A percentile compares a stretch with the other conserved stretches of the same genome.
phyloP scores from a whole-genome alignment of 1,140 invertebrate species.

The Xylocopa sonorina region DNA sequence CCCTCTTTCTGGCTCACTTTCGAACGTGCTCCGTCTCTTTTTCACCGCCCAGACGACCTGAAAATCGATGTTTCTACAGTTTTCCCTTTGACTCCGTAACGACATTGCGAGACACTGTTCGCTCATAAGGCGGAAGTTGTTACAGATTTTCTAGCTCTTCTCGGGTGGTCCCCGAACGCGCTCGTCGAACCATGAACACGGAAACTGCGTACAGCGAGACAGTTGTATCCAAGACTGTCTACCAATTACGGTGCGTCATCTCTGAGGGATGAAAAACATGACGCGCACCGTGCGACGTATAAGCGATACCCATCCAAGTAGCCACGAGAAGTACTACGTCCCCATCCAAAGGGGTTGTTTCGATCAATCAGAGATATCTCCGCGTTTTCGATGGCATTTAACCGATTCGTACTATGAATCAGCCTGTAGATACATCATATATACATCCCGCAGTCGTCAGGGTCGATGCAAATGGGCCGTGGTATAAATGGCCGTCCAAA shows the following conservation, averaged over 20 bases:
- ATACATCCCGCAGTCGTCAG: not conserved
- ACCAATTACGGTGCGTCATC: no score
- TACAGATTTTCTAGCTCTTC: not conserved
- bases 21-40: slow-evolving; percentile 22
- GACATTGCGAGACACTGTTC: no score
- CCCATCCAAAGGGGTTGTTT: not conserved
- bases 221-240: no score
- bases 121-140: not conserved
- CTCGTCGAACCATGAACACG: not conserved
- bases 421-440: not conserved
- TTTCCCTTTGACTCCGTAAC: not conserved
- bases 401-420: not conserved
- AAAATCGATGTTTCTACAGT: not conserved
- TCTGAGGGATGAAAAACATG: not conserved
- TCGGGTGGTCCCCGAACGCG: not conserved
- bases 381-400: not conserved
- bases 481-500: slow-evolving; percentile 18
- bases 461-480: slow-evolving; percentile 19
- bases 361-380: not conserved
- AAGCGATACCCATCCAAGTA: no score
- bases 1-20: slow-evolving; percentile 16
- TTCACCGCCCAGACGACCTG: not conserved
- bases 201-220: not conserved
- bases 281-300: not conserved
- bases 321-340: not conserved